These are phyloP conservation scores for Xenotilapia longispinis DNA, from an alignment of 2,113 vertebrate genomes.

Conservation along the genomic window DNA sequence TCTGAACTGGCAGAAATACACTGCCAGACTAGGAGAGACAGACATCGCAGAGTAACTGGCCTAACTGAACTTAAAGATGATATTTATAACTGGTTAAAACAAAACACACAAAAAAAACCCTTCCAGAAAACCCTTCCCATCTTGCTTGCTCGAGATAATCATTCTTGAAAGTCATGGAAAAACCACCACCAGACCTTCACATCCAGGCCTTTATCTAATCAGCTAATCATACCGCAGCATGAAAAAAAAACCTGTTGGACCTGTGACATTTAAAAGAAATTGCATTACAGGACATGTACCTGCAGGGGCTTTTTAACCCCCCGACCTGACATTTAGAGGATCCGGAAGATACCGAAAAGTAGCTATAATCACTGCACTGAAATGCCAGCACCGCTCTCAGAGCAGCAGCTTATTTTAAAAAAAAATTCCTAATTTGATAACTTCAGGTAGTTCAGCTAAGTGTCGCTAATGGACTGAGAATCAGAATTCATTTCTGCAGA, in stretches of 20 bases:
- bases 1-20: background rate
- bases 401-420: background rate
- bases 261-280: conserved; percentile 28
- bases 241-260: background rate
- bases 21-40: background rate
- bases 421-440: background rate
- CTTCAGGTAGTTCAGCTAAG: background rate
- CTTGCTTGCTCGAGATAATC: background rate
- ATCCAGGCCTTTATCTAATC: background rate
- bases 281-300: background rate
- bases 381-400: conserved; percentile 17
- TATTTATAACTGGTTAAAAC: background rate
- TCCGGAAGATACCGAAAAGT: background rate
- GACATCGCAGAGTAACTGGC: background rate
- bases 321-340: conserved; percentile 55
- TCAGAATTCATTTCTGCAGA: background rate
- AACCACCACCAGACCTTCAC: background rate
- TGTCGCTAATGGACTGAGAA: background rate
- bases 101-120: background rate
- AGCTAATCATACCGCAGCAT: background rate
- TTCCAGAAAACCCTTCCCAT: background rate
- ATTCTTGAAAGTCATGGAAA: background rate
- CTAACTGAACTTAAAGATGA: background rate
- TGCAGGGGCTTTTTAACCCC: conserved; percentile 33
- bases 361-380: background rate